A percentile compares a stretch with the other conserved stretches of the same genome.
phyloP scores from a whole-genome alignment of 2,888 invertebrate genomes.

The Drosophila mimica region DNA sequence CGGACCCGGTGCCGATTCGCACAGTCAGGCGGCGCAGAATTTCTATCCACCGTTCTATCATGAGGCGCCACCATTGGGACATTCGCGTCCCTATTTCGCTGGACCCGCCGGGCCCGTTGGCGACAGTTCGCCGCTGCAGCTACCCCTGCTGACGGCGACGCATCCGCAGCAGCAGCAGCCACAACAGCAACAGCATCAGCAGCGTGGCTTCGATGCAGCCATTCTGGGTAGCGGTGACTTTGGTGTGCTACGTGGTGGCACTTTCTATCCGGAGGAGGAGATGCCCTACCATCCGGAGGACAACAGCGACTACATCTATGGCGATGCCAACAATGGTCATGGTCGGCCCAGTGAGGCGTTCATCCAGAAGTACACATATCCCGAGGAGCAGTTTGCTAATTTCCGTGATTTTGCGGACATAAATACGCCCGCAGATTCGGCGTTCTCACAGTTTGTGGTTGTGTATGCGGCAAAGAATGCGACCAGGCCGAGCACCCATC shows the following conservation, averaged over 20 bases:
- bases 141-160: slow-evolving; percentile 56
- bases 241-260: slow-evolving; percentile 94
- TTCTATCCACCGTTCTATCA: slow-evolving; percentile 93
- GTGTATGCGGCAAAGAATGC: slow-evolving; percentile 93
- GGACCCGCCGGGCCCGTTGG: slow-evolving; percentile 84
- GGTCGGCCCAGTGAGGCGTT: slow-evolving; percentile 89
- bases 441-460: slow-evolving; percentile 93
- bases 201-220: slow-evolving; percentile 86
- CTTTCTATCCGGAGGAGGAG: slow-evolving; percentile 92
- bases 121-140: slow-evolving; percentile 38
- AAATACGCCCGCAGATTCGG: slow-evolving; percentile 92
- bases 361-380: slow-evolving; percentile 88
- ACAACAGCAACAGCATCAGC: slow-evolving; percentile 59
- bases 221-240: slow-evolving; percentile 94
- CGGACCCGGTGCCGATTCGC: slow-evolving; percentile 64
- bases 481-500: slow-evolving; percentile 85
- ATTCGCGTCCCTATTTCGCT: slow-evolving; percentile 87
- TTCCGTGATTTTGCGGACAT: slow-evolving; percentile 96
- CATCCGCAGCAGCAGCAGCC: slow-evolving; percentile 31
- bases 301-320: slow-evolving; percentile 86
- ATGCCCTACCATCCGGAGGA: slow-evolving; percentile 86
- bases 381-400: slow-evolving; percentile 94
- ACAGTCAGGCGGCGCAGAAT: slow-evolving; percentile 87
- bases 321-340: slow-evolving; percentile 89
- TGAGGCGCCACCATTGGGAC: slow-evolving; percentile 87